Conservation (phyloP, 2,113 vertebrate species). For the Gavialis gangeticus region DNA sequence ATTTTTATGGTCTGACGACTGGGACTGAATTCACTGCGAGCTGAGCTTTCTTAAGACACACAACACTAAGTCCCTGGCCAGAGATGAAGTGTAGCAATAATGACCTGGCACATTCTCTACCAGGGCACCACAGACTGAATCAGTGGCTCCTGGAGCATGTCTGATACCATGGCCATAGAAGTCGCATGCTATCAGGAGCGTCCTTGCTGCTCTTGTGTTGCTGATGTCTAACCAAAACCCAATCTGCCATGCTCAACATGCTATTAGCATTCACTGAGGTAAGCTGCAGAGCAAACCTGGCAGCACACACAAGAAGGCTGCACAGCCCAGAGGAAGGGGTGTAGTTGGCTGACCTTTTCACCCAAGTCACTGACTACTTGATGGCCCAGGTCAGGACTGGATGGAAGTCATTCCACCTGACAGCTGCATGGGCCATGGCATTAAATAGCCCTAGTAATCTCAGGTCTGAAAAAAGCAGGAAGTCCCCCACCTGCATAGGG, state of each 20-base stretch:
- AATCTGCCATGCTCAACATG: neutral
- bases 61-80: neutral
- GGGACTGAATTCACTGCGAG: neutral
- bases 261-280: neutral
- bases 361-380: neutral
- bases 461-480: neutral
- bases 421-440: neutral
- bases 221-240: neutral
- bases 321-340: neutral
- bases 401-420: neutral
- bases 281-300: neutral
- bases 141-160: too few relatives aligned
- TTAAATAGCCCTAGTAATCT: neutral
- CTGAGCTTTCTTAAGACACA: neutral
- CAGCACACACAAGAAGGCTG: neutral
- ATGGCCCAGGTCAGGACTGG: neutral
- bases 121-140: neutral
- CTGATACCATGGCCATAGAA: neutral
- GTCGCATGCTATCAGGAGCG: neutral
- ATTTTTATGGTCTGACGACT: neutral
- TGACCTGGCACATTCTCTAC: neutral
- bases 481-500: neutral
- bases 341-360: neutral
- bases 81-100: neutral
- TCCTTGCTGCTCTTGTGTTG: neutral